phyloP scores from a whole-genome alignment of 2,797 vertebrate genomes.

The Caiman crocodilus region DNA sequence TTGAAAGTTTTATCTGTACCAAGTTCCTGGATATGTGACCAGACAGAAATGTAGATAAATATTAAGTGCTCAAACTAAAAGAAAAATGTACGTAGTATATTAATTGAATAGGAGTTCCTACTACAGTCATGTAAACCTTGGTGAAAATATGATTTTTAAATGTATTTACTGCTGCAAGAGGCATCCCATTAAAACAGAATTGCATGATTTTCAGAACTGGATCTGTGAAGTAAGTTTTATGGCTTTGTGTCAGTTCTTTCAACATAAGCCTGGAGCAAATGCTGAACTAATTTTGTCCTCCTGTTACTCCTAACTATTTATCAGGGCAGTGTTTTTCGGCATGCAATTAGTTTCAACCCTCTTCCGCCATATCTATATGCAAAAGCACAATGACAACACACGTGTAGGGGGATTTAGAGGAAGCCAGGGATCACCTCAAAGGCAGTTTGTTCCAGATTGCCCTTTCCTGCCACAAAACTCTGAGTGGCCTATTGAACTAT shows the following conservation, averaged over 20 bases:
- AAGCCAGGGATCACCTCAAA: slow-evolving; percentile 2
- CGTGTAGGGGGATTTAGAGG: slow-evolving; percentile 22
- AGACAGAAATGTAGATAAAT: slow-evolving; percentile 47
- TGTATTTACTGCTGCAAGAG: slow-evolving; percentile 49
- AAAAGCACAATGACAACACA: slow-evolving; percentile 46
- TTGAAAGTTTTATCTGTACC: slow-evolving; percentile 23
- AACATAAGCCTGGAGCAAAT: slow-evolving; percentile 75
- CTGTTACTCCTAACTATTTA: slow-evolving; percentile 67
- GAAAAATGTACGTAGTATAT: slow-evolving; percentile 11
- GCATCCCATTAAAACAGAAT: slow-evolving; percentile 49
- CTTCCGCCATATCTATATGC: slow-evolving; percentile 32
- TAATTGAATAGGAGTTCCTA: slow-evolving; percentile 56
- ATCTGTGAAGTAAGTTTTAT: slow-evolving; percentile 77
- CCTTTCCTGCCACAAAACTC: not conserved
- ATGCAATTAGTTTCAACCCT: slow-evolving; percentile 48
- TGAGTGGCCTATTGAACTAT: accelerated
- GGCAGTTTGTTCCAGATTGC: not conserved
- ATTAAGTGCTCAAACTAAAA: slow-evolving; percentile 45
- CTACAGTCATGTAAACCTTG: slow-evolving; percentile 42
- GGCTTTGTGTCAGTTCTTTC: slow-evolving; percentile 74
- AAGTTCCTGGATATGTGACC: not conserved
- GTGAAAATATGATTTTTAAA: slow-evolving; percentile 31
- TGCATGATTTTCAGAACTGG: slow-evolving; percentile 69
- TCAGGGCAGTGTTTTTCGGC: slow-evolving; percentile 55
- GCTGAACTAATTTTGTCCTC: slow-evolving; percentile 72